Evolutionary conservation across 1,140 invertebrate species (phyloP).

Genomic region (Lithobius niger): DNA sequence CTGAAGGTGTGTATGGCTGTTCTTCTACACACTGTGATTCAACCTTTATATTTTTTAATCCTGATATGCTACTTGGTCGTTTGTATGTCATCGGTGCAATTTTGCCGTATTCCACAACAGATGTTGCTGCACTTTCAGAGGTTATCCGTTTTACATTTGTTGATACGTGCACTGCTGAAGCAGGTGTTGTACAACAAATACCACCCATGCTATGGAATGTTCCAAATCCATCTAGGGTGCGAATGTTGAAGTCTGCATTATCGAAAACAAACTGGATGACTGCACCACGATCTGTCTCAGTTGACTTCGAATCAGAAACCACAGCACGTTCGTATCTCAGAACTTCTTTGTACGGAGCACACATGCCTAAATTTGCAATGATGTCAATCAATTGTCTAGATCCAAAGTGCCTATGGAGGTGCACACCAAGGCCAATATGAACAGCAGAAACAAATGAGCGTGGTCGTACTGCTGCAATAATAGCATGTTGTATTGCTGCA

Average conservation of each 20-base stretch:
- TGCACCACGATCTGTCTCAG: not conserved
- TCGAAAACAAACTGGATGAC: slow-evolving; percentile 18
- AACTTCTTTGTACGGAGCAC: slow-evolving; percentile 6
- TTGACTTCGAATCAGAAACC: not conserved
- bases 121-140: not conserved
- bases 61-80: no score
- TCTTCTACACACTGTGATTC: not conserved
- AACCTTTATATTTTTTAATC: no score
- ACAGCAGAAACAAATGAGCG: slow-evolving; percentile 9
- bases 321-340: not conserved
- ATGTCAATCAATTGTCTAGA: slow-evolving; percentile 8
- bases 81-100: not conserved
- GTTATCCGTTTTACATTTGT: not conserved
- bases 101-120: not conserved
- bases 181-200: slow-evolving; percentile 15
- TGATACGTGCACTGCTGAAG: not conserved
- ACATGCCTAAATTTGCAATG: slow-evolving; percentile 8
- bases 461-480: slow-evolving; percentile 15
- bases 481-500: slow-evolving; percentile 9
- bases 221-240: slow-evolving; percentile 18
- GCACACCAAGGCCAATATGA: not conserved
- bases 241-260: slow-evolving; percentile 23
- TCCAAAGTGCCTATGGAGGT: slow-evolving; percentile 6
- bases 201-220: slow-evolving; percentile 24
- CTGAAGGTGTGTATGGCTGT: not conserved